phyloP scores from a whole-genome alignment of 2,797 vertebrate genomes.

The Sebastes cheni region DNA sequence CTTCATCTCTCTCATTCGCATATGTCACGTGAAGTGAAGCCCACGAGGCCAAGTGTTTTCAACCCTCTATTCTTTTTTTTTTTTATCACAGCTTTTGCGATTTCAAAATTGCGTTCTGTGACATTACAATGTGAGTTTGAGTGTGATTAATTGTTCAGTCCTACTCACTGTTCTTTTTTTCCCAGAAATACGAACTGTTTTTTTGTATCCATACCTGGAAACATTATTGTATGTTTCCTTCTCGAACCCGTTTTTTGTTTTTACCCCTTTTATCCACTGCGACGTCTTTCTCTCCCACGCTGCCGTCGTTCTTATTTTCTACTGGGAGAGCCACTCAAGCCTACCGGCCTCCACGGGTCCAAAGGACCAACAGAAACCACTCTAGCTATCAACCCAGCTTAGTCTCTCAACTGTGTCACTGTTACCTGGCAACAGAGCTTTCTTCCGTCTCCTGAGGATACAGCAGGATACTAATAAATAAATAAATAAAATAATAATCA shows the following conservation, averaged over 20 bases:
- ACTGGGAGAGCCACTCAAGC: constrained; percentile 13
- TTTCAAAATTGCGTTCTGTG: background rate
- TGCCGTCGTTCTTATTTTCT: constrained; percentile 10
- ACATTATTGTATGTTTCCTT: background rate
- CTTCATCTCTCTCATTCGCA: background rate
- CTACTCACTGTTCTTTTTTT: too few relatives aligned
- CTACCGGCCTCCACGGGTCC: background rate
- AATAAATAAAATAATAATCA: background rate
- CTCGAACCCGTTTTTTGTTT: background rate
- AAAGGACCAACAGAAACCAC: background rate
- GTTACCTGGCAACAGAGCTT: constrained; percentile 60
- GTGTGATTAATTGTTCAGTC: background rate
- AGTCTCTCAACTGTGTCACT: constrained; percentile 5
- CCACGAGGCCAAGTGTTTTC: background rate
- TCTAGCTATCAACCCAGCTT: constrained; percentile 7
- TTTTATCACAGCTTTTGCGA: too few relatives aligned
- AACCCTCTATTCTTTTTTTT: background rate
- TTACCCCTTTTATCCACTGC: background rate
- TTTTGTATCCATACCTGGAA: too few relatives aligned
- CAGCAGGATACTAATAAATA: background rate
- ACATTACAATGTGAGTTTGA: background rate
- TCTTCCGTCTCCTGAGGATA: background rate
- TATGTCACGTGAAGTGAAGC: background rate
- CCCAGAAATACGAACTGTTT: too few relatives aligned
- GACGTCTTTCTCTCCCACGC: background rate